Evolutionary conservation across 30 jellyfish, hydroid and myxozoan genomes (phyloP), one percentile per base, ranked within the genome.

Genomic region (Phacellophora camtschatica): DNA sequence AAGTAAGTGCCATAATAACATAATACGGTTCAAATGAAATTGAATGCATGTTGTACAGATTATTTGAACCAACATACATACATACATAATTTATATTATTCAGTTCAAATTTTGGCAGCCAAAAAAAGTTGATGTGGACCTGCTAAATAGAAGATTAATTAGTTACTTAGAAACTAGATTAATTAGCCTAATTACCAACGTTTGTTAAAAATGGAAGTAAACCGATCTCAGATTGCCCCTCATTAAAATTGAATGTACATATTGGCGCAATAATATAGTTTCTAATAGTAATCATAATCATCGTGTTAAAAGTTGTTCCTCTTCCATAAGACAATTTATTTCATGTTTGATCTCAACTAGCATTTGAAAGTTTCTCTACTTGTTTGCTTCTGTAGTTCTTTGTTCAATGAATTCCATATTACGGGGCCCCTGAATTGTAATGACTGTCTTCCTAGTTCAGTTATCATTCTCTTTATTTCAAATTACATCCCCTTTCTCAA

Each of bases 381-480:
- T 62, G 63, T 77, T 39, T 46, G 69, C 77, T 77, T 41, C 51
- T 31, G 42, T 29, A 77, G 74, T 42, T 77, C n/a, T n/a, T n/a
- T n/a, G n/a, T n/a, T n/a, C n/a, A n/a, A n/a, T n/a, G n/a, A n/a
- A n/a, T n/a, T n/a, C n/a, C n/a, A n/a, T n/a, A n/a, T n/a, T n/a
- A n/a, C n/a, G n/a, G n/a, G 76, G 16, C 75, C 75, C 57, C 75
- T 73, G 74, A 50, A 53, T 65, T 45, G 69, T 45, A 73, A 25
- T 73, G 86, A 55, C 69, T 73, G 69, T 55, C 86, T 73, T 73
- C 86, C 86, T 25, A 51, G 86, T 73, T 73, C 76, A 43, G 86
- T 45, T 50, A 55, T 73, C 86, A 73, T 50, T 45, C 71, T 29
- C 71, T 5, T 46, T 50, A 45, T 50, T 71, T 45, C 71, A 50